Evolutionary conservation across 2,113 vertebrate species (phyloP).

Genomic region (Lepus europaeus): DNA sequence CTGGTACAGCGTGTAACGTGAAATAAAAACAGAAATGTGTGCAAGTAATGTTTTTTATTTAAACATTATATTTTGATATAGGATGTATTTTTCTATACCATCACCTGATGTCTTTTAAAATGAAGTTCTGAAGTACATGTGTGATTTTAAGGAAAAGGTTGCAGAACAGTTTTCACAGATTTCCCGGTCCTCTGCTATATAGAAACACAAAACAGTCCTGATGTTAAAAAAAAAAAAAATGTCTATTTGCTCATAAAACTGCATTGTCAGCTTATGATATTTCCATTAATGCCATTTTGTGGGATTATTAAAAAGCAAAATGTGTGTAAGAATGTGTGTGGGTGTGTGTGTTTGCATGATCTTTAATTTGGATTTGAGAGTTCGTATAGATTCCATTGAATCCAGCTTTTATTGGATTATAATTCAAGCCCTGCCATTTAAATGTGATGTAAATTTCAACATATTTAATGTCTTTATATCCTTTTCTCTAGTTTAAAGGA

Average conservation of each 20-base stretch:
- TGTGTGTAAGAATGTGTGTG: too few relatives aligned
- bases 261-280: background rate
- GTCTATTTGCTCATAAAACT: background rate
- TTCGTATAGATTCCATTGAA: background rate
- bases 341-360: too few relatives aligned
- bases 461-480: slow-evolving; percentile 2
- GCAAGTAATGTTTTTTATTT: slow-evolving; percentile 39
- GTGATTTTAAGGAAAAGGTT: slow-evolving; percentile 21
- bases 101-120: slow-evolving; percentile 20
- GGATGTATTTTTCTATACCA: background rate
- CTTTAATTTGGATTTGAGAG: background rate
- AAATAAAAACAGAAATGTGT: slow-evolving; percentile 54
- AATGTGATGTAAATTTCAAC: background rate
- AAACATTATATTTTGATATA: slow-evolving; percentile 32
- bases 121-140: background rate
- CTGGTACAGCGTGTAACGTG: background rate
- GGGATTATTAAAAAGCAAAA: background rate
- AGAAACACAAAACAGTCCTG: background rate
- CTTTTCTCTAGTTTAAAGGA: slow-evolving; percentile 7
- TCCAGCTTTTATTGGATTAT: background rate
- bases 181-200: background rate
- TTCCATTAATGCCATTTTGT: slow-evolving; percentile 9
- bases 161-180: background rate
- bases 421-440: background rate
- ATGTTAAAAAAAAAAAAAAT: slow-evolving; percentile 6